phyloP scores from a whole-genome alignment of 1,140 invertebrate genomes.

The Ceratina australensis region DNA sequence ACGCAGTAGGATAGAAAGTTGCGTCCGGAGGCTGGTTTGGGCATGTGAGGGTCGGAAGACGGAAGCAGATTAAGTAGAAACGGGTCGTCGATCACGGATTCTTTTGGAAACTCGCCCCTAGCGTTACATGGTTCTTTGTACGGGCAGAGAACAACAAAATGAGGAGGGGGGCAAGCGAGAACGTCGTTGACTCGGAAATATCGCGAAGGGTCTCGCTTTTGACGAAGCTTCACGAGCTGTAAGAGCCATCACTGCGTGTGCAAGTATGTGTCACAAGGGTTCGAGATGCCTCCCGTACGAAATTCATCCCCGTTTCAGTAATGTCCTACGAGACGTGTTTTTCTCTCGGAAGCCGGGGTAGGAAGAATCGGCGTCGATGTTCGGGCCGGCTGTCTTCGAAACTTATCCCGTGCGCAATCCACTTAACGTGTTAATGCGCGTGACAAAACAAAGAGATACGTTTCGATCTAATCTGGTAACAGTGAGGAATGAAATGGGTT shows the following conservation, averaged over 20 bases:
- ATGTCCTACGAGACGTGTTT: background rate
- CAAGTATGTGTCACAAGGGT: constrained; percentile 33
- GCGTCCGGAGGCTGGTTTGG: background rate
- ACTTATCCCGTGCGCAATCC: constrained; percentile 5
- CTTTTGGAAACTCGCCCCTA: constrained; percentile 51
- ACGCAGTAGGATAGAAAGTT: background rate
- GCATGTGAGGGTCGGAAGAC: constrained; percentile 38
- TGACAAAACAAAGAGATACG: background rate
- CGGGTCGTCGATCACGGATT: constrained; percentile 54
- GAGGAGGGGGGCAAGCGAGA: constrained; percentile 44
- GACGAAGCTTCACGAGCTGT: constrained; percentile 45
- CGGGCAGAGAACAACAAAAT: constrained; percentile 27
- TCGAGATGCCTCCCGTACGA: constrained; percentile 3
- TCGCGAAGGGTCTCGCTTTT: constrained; percentile 62
- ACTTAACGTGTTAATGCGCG: constrained; percentile 45
- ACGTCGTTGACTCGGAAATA: constrained; percentile 62
- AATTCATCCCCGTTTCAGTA: background rate
- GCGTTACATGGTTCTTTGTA: constrained; percentile 41
- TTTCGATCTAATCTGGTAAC: constrained; percentile 26
- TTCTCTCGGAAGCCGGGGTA: too few species aligned
- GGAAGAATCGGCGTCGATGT: background rate
- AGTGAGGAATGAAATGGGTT: constrained; percentile 12
- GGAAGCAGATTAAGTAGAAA: constrained; percentile 56
- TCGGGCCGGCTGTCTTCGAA: background rate
- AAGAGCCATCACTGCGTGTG: constrained; percentile 45